Percentiles rank a stretch among this genome's conserved stretches.
Evolutionary conservation across 37 sponge, comb jelly and placozoan genomes (phyloP).

Genomic region (Axinella damicornis): DNA sequence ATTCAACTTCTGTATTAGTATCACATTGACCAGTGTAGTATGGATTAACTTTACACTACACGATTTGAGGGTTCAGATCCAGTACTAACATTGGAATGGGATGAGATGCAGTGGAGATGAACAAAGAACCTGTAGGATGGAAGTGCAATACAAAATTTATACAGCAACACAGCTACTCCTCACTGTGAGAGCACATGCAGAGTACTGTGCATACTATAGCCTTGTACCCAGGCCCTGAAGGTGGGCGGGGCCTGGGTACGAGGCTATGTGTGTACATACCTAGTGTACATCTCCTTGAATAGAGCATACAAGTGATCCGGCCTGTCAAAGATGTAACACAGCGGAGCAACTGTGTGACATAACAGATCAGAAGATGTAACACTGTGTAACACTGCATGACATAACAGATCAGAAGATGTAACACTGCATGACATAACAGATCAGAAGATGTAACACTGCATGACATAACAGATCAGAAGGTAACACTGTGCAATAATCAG

Average conservation of each 20-base stretch:
- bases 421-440: too few species aligned
- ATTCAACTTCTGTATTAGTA: too few species aligned
- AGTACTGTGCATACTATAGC: neutral
- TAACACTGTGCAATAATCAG: too few species aligned
- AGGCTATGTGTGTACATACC: neutral
- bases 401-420: too few species aligned
- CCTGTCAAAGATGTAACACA: constrained; percentile 53
- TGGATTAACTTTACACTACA: too few species aligned
- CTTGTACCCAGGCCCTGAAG: neutral
- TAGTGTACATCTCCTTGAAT: constrained; percentile 49
- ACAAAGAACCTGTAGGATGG: constrained; percentile 45
- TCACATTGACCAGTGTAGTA: too few species aligned
- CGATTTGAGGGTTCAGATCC: neutral
- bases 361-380: too few species aligned
- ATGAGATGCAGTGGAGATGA: constrained; percentile 64
- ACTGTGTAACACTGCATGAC: too few species aligned
- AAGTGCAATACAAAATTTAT: too few species aligned
- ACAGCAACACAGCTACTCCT: too few species aligned
- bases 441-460: too few species aligned
- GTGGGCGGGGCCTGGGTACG: neutral
- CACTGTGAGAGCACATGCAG: neutral
- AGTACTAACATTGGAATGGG: constrained; percentile 32
- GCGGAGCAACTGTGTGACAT: constrained; percentile 45
- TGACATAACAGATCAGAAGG: too few species aligned
- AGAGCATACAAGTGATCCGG: constrained; percentile 49